Evolutionary conservation across 2,797 vertebrate genomes (phyloP).

Genomic region (Astyanax mexicanus): DNA sequence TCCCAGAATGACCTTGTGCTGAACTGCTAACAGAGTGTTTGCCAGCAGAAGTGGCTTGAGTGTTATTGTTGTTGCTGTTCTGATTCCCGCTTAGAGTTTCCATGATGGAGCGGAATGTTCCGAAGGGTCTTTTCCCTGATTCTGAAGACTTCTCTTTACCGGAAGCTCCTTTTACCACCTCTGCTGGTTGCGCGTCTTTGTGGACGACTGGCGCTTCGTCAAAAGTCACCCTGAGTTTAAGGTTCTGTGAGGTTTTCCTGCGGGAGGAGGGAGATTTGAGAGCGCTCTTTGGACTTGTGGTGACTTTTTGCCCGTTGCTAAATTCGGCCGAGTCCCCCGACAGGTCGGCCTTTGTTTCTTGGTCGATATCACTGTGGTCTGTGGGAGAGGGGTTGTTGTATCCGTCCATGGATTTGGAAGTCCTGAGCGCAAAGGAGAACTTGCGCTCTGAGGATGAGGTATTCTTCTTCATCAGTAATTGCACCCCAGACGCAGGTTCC

Average conservation of each 20-base stretch:
- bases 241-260: constrained; percentile 92
- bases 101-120: constrained; percentile 95
- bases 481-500: constrained; percentile 80
- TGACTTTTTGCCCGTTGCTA: constrained; percentile 80
- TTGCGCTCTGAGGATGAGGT: constrained; percentile 80
- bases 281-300: constrained; percentile 96
- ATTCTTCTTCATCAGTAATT: constrained; percentile 87
- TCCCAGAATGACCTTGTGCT: constrained; percentile 85
- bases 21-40: constrained; percentile 71
- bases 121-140: constrained; percentile 86
- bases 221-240: constrained; percentile 95
- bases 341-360: constrained; percentile 78
- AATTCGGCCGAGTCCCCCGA: constrained; percentile 64
- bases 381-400: constrained; percentile 89
- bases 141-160: constrained; percentile 78
- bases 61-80: constrained; percentile 90
- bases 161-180: constrained; percentile 66
- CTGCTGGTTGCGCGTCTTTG: constrained; percentile 77
- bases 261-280: constrained; percentile 97
- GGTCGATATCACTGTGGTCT: constrained; percentile 85
- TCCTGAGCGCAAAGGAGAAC: constrained; percentile 84
- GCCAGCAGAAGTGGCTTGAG: constrained; percentile 68
- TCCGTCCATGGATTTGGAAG: constrained; percentile 86
- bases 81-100: constrained; percentile 94
- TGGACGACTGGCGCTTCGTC: constrained; percentile 93